phyloP scores from a whole-genome alignment of 2,888 invertebrate genomes.

The Dasypogon diadema region DNA sequence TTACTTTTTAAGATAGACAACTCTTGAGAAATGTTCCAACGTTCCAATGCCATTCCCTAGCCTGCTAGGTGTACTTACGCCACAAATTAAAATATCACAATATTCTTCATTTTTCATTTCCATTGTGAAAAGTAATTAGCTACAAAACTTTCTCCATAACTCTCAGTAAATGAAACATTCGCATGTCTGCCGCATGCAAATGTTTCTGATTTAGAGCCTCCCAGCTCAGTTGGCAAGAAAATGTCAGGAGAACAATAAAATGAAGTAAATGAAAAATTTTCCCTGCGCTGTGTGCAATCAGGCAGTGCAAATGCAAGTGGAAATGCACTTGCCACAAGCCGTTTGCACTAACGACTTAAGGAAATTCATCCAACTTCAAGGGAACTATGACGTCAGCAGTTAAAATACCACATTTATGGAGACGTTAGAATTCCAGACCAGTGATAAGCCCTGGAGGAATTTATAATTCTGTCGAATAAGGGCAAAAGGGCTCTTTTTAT shows the following conservation, averaged over 20 bases:
- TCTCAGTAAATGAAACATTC: background rate
- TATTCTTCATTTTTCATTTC: background rate
- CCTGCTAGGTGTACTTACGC: too few relatives aligned
- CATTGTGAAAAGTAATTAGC: conserved; percentile 6
- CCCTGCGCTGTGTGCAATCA: background rate
- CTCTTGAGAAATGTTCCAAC: too few relatives aligned
- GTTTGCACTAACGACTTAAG: background rate
- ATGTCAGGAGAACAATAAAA: background rate
- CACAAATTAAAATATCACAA: too few relatives aligned
- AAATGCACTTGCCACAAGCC: background rate
- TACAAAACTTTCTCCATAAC: conserved; percentile 22
- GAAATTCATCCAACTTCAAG: background rate
- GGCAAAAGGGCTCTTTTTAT: too few relatives aligned
- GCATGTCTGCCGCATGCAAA: background rate
- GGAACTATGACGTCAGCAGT: background rate
- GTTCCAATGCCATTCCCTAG: too few relatives aligned
- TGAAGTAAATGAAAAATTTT: background rate
- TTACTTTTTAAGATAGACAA: too few relatives aligned
- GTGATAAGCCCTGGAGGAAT: too few relatives aligned
- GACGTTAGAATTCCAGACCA: too few relatives aligned
- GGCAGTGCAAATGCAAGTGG: background rate
- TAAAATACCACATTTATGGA: too few relatives aligned
- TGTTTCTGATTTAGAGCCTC: background rate
- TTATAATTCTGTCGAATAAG: too few relatives aligned
- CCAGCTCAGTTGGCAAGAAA: background rate